A percentile compares a stretch with the other conserved stretches of the same genome.
Evolutionary conservation across 1,140 invertebrate species (phyloP).

Genomic region (Andricus grossulariae): DNA sequence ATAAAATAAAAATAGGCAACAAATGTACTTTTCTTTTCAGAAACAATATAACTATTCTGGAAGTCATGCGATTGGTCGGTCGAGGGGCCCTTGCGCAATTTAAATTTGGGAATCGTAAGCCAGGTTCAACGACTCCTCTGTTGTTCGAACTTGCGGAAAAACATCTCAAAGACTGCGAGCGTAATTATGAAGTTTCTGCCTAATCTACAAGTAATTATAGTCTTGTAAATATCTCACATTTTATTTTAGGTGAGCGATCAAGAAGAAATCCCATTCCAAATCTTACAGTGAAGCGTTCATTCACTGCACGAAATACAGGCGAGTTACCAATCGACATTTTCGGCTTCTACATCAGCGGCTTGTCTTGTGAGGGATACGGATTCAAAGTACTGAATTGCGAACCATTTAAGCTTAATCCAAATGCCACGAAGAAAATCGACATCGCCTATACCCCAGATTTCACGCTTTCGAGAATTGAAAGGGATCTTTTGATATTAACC

Average conservation of each 20-base stretch:
- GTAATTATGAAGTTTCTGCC: constrained; percentile 68
- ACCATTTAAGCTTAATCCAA: constrained; percentile 87
- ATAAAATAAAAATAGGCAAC: too few species aligned
- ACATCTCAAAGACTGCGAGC: constrained; percentile 88
- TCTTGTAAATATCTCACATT: constrained; percentile 9
- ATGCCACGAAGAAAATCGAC: constrained; percentile 90
- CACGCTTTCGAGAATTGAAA: constrained; percentile 86
- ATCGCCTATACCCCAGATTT: constrained; percentile 96
- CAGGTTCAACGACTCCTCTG: constrained; percentile 84
- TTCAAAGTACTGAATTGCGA: constrained; percentile 91
- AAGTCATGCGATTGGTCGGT: constrained; percentile 88
- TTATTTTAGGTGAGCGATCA: constrained; percentile 5
- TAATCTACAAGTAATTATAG: background rate
- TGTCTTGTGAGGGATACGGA: constrained; percentile 90
- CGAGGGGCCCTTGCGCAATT: constrained; percentile 90
- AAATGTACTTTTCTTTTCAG: constrained; percentile 73
- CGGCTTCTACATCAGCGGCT: constrained; percentile 85
- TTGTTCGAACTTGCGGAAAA: constrained; percentile 91
- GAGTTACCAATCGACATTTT: constrained; percentile 87
- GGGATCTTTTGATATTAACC: constrained; percentile 79
- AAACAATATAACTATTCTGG: constrained; percentile 96
- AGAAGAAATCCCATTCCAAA: constrained; percentile 79
- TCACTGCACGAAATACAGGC: constrained; percentile 92
- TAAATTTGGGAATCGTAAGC: constrained; percentile 92
- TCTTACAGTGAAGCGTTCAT: constrained; percentile 88